Conservation (phyloP, 2,888 invertebrate genomes). For the Camponotus fellah region DNA sequence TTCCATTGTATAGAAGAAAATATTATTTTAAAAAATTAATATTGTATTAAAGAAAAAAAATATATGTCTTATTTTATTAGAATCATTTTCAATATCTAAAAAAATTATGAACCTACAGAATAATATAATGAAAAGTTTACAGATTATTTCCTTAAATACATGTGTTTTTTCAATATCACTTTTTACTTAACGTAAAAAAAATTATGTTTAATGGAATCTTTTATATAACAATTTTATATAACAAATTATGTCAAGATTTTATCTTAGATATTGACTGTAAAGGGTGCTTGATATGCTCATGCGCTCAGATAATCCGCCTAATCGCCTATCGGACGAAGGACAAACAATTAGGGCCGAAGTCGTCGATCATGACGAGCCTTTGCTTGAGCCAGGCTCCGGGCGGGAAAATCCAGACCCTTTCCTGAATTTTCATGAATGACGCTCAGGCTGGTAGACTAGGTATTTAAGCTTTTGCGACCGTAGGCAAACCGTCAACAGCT, state of each 20-base stretch:
- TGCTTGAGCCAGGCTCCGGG: conserved; percentile 22
- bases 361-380: conserved; percentile 53
- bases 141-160: background rate
- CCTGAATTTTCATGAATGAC: conserved; percentile 59
- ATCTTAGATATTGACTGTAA: conserved; percentile 28
- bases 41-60: background rate
- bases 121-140: background rate
- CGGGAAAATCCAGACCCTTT: conserved; percentile 49
- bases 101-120: background rate
- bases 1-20: background rate
- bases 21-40: background rate
- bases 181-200: background rate
- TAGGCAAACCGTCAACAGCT: conserved; percentile 77
- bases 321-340: conserved; percentile 51
- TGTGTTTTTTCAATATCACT: background rate
- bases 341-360: conserved; percentile 53
- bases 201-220: background rate
- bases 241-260: conserved; percentile 13
- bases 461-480: conserved; percentile 72
- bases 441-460: conserved; percentile 56
- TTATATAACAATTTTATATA: background rate
- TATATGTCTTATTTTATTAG: background rate
- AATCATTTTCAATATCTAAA: background rate
- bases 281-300: conserved; percentile 29
- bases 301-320: conserved; percentile 46